Conservation (phyloP, 2,797 vertebrate genomes). For the Poecilia wingei region DNA sequence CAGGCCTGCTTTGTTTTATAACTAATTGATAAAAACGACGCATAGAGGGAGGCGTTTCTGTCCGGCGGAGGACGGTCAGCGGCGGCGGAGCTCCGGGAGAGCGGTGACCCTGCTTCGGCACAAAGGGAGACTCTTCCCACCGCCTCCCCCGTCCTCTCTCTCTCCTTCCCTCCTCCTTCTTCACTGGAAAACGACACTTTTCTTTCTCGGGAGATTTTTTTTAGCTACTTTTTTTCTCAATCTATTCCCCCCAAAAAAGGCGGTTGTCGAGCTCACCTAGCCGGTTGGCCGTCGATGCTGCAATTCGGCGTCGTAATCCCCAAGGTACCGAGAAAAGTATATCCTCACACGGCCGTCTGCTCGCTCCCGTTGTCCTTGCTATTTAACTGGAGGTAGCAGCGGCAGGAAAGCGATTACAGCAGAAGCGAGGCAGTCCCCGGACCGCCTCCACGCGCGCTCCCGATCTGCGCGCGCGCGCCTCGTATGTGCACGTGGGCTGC, state of each 20-base stretch:
- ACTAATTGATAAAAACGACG: constrained; percentile 51
- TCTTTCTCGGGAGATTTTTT: constrained; percentile 77
- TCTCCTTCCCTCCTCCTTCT: constrained; percentile 46
- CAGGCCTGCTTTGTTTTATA: constrained; percentile 66
- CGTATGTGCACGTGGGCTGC: constrained; percentile 65
- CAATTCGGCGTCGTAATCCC: constrained; percentile 73
- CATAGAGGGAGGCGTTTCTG: constrained; percentile 52
- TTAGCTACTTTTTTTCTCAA: not conserved
- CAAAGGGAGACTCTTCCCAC: constrained; percentile 84
- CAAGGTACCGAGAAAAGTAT: constrained; percentile 70
- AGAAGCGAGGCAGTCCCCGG: constrained; percentile 75
- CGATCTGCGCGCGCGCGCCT: constrained; percentile 56
- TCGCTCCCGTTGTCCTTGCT: constrained; percentile 79
- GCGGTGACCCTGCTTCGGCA: constrained; percentile 76
- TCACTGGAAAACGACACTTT: constrained; percentile 72
- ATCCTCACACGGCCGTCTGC: constrained; percentile 75
- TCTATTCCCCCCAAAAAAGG: not conserved
- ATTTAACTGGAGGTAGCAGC: constrained; percentile 79
- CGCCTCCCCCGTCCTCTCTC: not conserved
- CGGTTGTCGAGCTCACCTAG: constrained; percentile 75
- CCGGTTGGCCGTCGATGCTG: constrained; percentile 79
- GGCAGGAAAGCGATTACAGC: constrained; percentile 74
- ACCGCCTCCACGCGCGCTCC: constrained; percentile 85
- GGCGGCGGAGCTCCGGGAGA: constrained; percentile 30
- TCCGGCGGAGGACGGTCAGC: constrained; percentile 42